Evolutionary conservation across 2,888 invertebrate genomes (phyloP).

Genomic region (Idaea straminata): DNA sequence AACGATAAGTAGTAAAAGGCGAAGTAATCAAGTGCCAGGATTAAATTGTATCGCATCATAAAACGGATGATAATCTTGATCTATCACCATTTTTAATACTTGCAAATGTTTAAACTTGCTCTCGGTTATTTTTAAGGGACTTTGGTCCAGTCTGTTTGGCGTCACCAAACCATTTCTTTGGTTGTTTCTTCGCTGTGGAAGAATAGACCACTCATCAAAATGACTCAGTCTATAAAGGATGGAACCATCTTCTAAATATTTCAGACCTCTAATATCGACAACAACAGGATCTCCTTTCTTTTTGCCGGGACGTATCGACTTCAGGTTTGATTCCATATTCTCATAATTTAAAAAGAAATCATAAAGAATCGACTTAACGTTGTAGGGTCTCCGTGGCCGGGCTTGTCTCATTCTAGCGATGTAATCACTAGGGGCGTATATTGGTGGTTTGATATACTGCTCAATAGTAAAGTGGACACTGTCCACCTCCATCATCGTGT

Average conservation of each 20-base stretch:
- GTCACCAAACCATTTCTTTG: background rate
- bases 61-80: slow-evolving; percentile 5
- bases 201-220: slow-evolving; percentile 14
- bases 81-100: slow-evolving; percentile 6
- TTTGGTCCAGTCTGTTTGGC: background rate
- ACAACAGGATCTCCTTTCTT: slow-evolving; percentile 24
- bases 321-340: slow-evolving; percentile 15
- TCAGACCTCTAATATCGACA: slow-evolving; percentile 18
- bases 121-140: slow-evolving; percentile 8
- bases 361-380: slow-evolving; percentile 17
- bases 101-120: slow-evolving; percentile 4
- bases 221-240: slow-evolving; percentile 15
- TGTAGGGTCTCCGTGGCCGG: slow-evolving; percentile 19
- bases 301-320: slow-evolving; percentile 22
- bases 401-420: slow-evolving; percentile 16
- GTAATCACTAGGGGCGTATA: slow-evolving; percentile 20
- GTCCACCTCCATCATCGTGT: slow-evolving; percentile 25
- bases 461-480: slow-evolving; percentile 24
- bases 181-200: slow-evolving; percentile 18
- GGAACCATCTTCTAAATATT: slow-evolving; percentile 17
- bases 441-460: slow-evolving; percentile 21
- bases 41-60: slow-evolving; percentile 2
- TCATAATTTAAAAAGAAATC: slow-evolving; percentile 23
- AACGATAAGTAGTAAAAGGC: too few relatives aligned
- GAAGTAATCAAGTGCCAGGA: background rate